Conservation (phyloP, 1,140 invertebrate genomes). For the Saccostrea glomerata region DNA sequence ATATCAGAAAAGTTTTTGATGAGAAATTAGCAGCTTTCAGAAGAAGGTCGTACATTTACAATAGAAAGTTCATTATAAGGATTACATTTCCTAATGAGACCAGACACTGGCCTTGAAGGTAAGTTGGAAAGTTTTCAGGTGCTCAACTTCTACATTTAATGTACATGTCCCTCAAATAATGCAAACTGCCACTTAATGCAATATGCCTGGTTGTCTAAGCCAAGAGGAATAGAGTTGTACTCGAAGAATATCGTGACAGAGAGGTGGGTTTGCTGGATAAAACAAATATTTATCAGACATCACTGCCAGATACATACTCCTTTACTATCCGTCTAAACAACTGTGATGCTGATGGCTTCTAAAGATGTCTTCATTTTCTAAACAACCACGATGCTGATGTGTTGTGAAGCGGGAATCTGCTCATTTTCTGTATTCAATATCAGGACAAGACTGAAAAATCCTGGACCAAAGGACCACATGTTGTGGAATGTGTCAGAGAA, state of each 20-base stretch:
- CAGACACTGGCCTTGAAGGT: not conserved
- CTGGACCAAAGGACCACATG: no score
- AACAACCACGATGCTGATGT: not conserved
- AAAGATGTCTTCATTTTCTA: not conserved
- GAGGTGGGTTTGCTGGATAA: not conserved
- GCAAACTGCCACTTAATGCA: constrained; percentile 14
- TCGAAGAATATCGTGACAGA: not conserved
- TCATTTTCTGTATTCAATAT: not conserved
- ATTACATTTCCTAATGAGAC: no score
- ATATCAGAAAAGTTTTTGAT: not conserved
- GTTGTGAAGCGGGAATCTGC: not conserved
- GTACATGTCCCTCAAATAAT: not conserved
- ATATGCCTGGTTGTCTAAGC: not conserved
- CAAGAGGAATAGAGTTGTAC: not conserved
- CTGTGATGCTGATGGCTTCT: not conserved
- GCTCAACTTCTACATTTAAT: not conserved
- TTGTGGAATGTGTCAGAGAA: not conserved
- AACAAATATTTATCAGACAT: constrained; percentile 32
- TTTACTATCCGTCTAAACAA: constrained; percentile 4
- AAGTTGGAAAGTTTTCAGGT: constrained; percentile 6
- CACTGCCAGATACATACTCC: constrained; percentile 12
- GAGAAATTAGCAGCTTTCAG: not conserved
- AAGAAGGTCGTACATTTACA: not conserved
- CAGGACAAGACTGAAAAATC: no score
- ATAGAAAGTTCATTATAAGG: not conserved